phyloP scores from a whole-genome alignment of 2,113 vertebrate genomes.

The Epinephelus moara region DNA sequence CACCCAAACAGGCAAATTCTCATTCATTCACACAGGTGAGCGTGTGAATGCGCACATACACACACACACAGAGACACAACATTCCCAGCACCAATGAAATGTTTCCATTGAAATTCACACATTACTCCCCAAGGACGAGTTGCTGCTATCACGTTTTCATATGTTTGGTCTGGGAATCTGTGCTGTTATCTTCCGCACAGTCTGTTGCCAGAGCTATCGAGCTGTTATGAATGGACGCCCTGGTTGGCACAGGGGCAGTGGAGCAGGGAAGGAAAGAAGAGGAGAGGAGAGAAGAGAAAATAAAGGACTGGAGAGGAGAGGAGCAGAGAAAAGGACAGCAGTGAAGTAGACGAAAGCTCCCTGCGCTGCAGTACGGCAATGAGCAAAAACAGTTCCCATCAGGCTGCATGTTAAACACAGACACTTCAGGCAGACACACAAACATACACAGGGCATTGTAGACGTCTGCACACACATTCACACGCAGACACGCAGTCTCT shows the following conservation, averaged over 20 bases:
- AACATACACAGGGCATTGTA: conserved; percentile 41
- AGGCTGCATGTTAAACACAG: conserved; percentile 67
- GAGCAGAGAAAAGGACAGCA: conserved; percentile 48
- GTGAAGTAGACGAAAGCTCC: conserved; percentile 55
- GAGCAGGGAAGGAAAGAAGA: conserved; percentile 24
- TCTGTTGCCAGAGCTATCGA: conserved; percentile 44
- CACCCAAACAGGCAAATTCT: conserved; percentile 44
- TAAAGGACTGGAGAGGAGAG: neutral
- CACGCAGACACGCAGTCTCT: conserved; percentile 44
- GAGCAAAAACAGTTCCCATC: conserved; percentile 65
- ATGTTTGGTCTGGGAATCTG: conserved; percentile 40
- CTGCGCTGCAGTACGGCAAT: conserved; percentile 61
- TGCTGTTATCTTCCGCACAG: conserved; percentile 17
- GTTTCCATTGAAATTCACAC: conserved; percentile 47
- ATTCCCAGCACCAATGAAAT: conserved; percentile 17
- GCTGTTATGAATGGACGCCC: conserved; percentile 55
- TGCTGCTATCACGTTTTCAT: conserved; percentile 52
- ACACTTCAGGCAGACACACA: conserved; percentile 58
- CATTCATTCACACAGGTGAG: conserved; percentile 56
- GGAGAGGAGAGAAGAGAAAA: neutral
- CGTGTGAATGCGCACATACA: conserved; percentile 1
- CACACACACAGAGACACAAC: conserved; percentile 11
- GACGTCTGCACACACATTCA: conserved; percentile 20
- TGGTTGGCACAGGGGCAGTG: conserved; percentile 20
- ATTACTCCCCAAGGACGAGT: conserved; percentile 47